These are phyloP conservation scores for Eristalis arbustorum DNA, from an alignment of 2,888 invertebrate genomes.

Conservation along the genomic window DNA sequence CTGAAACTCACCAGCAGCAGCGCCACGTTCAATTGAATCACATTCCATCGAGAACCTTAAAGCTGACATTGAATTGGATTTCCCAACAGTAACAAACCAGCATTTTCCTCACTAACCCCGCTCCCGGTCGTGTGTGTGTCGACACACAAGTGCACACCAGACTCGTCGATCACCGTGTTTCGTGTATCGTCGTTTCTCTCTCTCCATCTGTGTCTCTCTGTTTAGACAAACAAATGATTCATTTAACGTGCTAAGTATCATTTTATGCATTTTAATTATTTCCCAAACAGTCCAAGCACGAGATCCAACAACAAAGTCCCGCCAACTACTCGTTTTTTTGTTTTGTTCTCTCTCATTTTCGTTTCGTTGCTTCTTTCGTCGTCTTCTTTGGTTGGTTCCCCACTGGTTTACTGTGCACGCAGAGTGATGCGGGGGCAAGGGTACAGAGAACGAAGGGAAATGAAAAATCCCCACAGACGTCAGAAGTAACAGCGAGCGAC, in stretches of 20 bases:
- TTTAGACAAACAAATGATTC: constrained; percentile 50
- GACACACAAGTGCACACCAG: background rate
- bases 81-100: constrained; percentile 9
- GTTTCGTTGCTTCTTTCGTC: background rate
- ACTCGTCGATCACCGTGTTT: background rate
- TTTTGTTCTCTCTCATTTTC: background rate
- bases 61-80: constrained; percentile 36
- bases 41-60: constrained; percentile 25
- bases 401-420: background rate
- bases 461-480: constrained; percentile 18
- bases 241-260: constrained; percentile 56
- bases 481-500: constrained; percentile 34
- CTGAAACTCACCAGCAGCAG: background rate
- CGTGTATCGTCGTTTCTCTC: background rate
- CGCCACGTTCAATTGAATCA: constrained; percentile 29
- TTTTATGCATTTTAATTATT: constrained; percentile 59
- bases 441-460: background rate
- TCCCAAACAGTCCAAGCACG: constrained; percentile 33
- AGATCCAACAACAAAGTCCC: constrained; percentile 28
- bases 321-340: background rate
- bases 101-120: background rate
- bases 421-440: background rate
- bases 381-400: background rate
- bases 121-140: background rate
- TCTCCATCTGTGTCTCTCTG: background rate